phyloP scores from a whole-genome alignment of 2,113 vertebrate genomes.

The Tenrec ecaudatus region DNA sequence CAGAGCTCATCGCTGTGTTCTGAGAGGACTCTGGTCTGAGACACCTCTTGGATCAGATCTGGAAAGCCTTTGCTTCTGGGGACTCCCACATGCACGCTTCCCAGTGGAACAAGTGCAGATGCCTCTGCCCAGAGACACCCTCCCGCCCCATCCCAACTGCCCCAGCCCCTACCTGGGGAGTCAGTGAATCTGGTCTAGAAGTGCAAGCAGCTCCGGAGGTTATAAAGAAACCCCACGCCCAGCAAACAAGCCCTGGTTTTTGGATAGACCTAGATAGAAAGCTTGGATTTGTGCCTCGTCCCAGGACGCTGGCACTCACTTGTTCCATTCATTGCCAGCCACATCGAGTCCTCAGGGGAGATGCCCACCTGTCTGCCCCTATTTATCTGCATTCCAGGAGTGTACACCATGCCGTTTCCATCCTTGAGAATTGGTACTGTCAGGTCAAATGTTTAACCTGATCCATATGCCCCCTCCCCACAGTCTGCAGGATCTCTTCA shows the following conservation, averaged over 20 bases:
- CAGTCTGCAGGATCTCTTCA: neutral
- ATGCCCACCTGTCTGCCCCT: neutral
- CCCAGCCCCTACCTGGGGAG: neutral
- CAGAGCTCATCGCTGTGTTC: neutral
- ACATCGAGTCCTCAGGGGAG: neutral
- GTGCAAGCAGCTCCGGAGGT: neutral
- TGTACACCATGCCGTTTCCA: neutral
- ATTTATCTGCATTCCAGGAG: neutral
- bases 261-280: neutral
- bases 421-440: neutral
- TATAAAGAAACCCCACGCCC: neutral
- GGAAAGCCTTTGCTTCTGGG: neutral
- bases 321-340: neutral
- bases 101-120: neutral
- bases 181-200: constrained; percentile 23
- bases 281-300: constrained; percentile 19
- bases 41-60: neutral
- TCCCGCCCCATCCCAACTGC: too few species aligned
- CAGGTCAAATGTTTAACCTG: constrained; percentile 21
- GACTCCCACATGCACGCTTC: neutral
- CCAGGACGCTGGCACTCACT: neutral
- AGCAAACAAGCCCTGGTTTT: constrained; percentile 11
- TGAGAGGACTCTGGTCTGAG: constrained; percentile 47
- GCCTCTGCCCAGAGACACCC: neutral
- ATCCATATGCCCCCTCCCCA: neutral